Evolutionary conservation across 2,113 vertebrate genomes (phyloP).

Genomic region (Tamias sibiricus): DNA sequence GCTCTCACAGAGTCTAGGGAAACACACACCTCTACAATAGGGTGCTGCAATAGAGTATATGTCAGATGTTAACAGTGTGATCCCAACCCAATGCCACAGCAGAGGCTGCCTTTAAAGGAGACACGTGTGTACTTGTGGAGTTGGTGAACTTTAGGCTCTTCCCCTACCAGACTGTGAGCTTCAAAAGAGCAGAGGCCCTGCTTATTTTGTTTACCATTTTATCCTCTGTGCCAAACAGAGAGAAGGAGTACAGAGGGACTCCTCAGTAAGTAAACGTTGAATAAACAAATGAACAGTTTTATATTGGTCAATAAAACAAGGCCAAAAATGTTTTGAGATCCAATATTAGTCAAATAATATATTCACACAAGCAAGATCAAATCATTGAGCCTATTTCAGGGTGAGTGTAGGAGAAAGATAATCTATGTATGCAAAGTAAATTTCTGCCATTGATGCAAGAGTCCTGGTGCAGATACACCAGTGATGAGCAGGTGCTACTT

Average conservation of each 20-base stretch:
- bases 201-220: neutral
- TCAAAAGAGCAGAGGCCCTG: neutral
- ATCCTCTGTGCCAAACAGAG: neutral
- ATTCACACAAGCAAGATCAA: constrained; percentile 26
- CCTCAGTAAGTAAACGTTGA: neutral
- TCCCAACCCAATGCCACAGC: neutral
- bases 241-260: neutral
- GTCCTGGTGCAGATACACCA: neutral
- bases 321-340: neutral
- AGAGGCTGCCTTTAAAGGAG: neutral
- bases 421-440: neutral
- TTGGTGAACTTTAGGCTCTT: neutral
- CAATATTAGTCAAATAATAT: neutral
- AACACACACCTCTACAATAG: fast-evolving
- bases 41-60: neutral
- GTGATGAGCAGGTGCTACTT: neutral
- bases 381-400: neutral
- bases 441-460: neutral
- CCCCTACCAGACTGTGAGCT: neutral
- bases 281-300: neutral
- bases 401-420: neutral
- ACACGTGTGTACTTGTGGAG: neutral
- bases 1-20: neutral
- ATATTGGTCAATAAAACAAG: neutral
- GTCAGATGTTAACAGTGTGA: neutral